Evolutionary conservation across 2,888 invertebrate species (phyloP).

Genomic region (Salpingus planirostris): DNA sequence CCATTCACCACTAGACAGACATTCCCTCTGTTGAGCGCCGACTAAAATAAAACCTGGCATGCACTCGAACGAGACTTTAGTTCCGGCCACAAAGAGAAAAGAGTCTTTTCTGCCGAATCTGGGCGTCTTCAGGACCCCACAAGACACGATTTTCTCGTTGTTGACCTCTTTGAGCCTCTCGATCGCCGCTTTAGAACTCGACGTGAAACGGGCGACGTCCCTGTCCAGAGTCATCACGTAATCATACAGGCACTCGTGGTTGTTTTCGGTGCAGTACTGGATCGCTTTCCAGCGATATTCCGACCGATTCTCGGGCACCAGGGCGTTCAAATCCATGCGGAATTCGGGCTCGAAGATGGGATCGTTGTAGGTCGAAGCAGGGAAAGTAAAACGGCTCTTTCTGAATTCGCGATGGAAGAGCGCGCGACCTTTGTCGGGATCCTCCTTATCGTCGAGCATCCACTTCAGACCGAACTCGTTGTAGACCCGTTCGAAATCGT

Average conservation of each 20-base stretch:
- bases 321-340: slow-evolving; percentile 56
- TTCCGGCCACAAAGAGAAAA: slow-evolving; percentile 81
- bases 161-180: slow-evolving; percentile 37
- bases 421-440: slow-evolving; percentile 45
- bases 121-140: slow-evolving; percentile 83
- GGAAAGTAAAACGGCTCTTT: too few relatives aligned
- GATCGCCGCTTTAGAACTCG: slow-evolving; percentile 64
- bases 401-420: slow-evolving; percentile 73
- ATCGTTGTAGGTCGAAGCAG: slow-evolving; percentile 76
- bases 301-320: slow-evolving; percentile 63
- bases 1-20: slow-evolving; percentile 74
- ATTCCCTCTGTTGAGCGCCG: slow-evolving; percentile 76
- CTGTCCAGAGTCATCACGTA: slow-evolving; percentile 76
- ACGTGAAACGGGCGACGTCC: slow-evolving; percentile 79
- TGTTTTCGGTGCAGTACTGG: slow-evolving; percentile 60
- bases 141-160: slow-evolving; percentile 56
- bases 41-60: slow-evolving; percentile 79
- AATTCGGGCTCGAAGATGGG: slow-evolving; percentile 68
- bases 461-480: slow-evolving; percentile 72
- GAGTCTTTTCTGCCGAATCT: slow-evolving; percentile 84
- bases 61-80: slow-evolving; percentile 83
- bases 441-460: slow-evolving; percentile 73
- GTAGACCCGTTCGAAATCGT: slow-evolving; percentile 65
- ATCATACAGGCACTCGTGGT: slow-evolving; percentile 79
- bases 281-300: slow-evolving; percentile 54